Conservation (phyloP, 2,797 vertebrate genomes). For the Sparus aurata region DNA sequence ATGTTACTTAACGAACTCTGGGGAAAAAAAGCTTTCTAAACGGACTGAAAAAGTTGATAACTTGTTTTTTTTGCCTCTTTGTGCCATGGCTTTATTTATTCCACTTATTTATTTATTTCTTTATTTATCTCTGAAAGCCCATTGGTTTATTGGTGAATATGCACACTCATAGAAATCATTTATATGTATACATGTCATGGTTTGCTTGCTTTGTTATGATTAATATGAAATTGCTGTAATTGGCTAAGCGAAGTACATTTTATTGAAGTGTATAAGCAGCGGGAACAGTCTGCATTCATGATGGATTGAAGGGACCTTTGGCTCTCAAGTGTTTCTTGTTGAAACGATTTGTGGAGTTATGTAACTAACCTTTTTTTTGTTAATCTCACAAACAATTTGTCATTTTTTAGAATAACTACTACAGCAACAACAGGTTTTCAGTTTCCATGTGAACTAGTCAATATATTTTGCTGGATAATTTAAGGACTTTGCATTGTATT, state of each 20-base stretch:
- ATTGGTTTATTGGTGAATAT: conserved; percentile 4
- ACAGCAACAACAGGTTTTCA: not conserved
- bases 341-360: conserved; percentile 17
- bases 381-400: no score
- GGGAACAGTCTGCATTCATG: conserved; percentile 4
- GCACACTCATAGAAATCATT: conserved; percentile 21
- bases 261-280: conserved; percentile 1
- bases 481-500: conserved; percentile 4
- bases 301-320: conserved; percentile 24
- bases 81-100: conserved; percentile 16
- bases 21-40: conserved; percentile 4
- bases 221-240: conserved; percentile 29
- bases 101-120: not conserved
- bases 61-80: conserved; percentile 10
- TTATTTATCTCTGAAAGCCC: not conserved
- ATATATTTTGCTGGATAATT: not conserved
- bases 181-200: conserved; percentile 20
- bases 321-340: conserved; percentile 10
- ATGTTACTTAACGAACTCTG: not conserved
- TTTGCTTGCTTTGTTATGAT: conserved; percentile 6
- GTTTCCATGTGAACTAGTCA: conserved; percentile 1
- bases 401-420: not conserved
- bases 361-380: conserved; percentile 4
- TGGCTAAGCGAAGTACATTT: conserved; percentile 13
- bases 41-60: not conserved